Base-by-base conservation (phyloP, 2,888 invertebrate genomes). In the Orthonevra nobilis region DNA sequence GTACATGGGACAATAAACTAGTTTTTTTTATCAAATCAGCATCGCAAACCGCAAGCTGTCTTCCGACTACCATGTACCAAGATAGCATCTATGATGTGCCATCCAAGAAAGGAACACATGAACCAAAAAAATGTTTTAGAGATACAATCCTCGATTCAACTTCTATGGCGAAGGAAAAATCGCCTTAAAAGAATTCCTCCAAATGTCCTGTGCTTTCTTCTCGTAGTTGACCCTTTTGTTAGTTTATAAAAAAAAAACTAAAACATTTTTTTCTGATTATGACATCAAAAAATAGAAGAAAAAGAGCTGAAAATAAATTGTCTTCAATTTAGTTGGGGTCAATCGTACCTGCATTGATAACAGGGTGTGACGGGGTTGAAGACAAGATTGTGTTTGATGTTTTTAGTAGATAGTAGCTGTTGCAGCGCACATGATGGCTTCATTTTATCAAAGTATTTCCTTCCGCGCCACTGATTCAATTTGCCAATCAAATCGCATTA, bases 71-170 rank as follows among this genome's bases (percentile, higher is more conserved):
- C n/a, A n/a, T n/a, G n/a, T n/a, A n/a, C n/a, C 14, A 19, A 58
- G 50, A 77, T 64, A 56, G 17, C 28, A 56, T 75, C 75, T 40
- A 63, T 46, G 61, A 69, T 63, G 56, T 66, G 20, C 28, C 28
- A 64, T 63, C 69, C 34, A 30, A 48, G 61, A 74, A 68, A 46
- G 20, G 68, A 69, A 54, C 61, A 38, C 44, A 48, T 70, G 70
- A 75, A 75, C 70, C 70, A 75, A 63, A 70, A 70, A 75, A 70
- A 70, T 70, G 70, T 61, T 63, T 38, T 56, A 70, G 48, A 61
- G 10, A 7, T 17, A n/a, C 23, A 32, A 44, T 34, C 32, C 14
- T 10, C 28, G 12, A 14, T 36, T 12, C 17, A 46, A 9, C 48
- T 10, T 48, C n/a, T n/a, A 20, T 7, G 52, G 38, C 23, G n/a